Evolutionary conservation across 2,888 invertebrate species (phyloP).

Genomic region (Melolontha melolontha): DNA sequence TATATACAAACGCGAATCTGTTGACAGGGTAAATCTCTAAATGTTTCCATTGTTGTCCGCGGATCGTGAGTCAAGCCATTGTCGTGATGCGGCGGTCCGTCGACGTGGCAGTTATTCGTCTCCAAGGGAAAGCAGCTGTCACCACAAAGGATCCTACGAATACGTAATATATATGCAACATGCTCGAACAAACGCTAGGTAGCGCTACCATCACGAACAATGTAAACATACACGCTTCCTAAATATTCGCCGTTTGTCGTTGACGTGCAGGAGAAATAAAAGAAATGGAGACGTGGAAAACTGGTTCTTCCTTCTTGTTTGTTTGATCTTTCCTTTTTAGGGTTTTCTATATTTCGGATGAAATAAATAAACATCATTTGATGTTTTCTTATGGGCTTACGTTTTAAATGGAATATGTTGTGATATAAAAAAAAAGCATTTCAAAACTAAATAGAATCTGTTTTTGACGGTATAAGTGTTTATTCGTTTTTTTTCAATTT

Average conservation of each 20-base stretch:
- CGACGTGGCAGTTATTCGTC: slow-evolving; percentile 48
- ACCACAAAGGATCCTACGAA: slow-evolving; percentile 50
- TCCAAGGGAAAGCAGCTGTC: slow-evolving; percentile 52
- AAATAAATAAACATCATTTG: no score
- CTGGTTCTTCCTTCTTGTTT: no score
- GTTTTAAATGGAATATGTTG: no score
- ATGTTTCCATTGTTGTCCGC: slow-evolving; percentile 45
- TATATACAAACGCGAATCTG: neutral
- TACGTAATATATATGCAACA: slow-evolving; percentile 40
- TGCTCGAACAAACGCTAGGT: slow-evolving; percentile 8
- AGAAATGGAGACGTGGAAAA: no score
- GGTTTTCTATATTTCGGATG: no score
- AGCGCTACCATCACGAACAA: slow-evolving; percentile 11
- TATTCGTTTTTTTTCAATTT: no score
- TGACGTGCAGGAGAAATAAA: no score
- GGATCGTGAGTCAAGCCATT: slow-evolving; percentile 37
- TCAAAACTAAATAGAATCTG: no score
- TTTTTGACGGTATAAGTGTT: no score
- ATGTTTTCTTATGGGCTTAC: no score
- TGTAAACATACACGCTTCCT: slow-evolving; percentile 10
- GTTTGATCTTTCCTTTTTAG: no score
- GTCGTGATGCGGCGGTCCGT: slow-evolving; percentile 45
- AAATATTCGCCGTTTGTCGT: slow-evolving; percentile 11
- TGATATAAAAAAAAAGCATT: no score
- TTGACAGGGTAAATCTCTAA: slow-evolving; percentile 17